Evolutionary conservation across 2,888 invertebrate genomes (phyloP).

Genomic region (Melanophora roralis): DNA sequence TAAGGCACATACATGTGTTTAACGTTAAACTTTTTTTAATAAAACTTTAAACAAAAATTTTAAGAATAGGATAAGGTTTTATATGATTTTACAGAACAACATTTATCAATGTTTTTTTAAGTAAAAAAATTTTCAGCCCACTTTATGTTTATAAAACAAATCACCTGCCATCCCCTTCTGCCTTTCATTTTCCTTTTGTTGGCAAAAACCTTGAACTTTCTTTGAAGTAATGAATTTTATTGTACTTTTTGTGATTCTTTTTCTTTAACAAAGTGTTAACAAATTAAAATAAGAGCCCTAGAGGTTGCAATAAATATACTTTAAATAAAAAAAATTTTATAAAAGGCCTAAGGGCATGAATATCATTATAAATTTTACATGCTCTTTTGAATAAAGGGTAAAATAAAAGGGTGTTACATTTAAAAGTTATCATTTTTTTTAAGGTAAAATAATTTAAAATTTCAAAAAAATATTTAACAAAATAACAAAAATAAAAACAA

Average conservation of each 20-base stretch:
- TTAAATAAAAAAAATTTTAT: constrained; percentile 20
- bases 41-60: too few species aligned
- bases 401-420: not conserved
- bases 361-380: constrained; percentile 9
- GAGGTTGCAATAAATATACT: constrained; percentile 12
- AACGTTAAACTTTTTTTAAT: too few species aligned
- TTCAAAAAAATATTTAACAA: too few species aligned
- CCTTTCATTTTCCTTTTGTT: not conserved
- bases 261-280: constrained; percentile 14
- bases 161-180: not conserved
- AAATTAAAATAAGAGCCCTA: constrained; percentile 1
- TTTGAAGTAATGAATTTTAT: not conserved
- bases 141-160: too few species aligned
- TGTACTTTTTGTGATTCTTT: not conserved
- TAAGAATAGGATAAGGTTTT: too few species aligned
- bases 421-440: too few species aligned
- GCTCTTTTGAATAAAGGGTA: not conserved
- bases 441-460: too few species aligned
- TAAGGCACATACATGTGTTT: too few species aligned
- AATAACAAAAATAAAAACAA: too few species aligned
- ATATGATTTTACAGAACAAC: too few species aligned
- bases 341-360: constrained; percentile 22
- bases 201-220: not conserved
- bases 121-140: too few species aligned
- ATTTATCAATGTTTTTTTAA: too few species aligned